phyloP scores from a whole-genome alignment of 92 coral and sea anemone genomes.

The Zoanthus solanderi region DNA sequence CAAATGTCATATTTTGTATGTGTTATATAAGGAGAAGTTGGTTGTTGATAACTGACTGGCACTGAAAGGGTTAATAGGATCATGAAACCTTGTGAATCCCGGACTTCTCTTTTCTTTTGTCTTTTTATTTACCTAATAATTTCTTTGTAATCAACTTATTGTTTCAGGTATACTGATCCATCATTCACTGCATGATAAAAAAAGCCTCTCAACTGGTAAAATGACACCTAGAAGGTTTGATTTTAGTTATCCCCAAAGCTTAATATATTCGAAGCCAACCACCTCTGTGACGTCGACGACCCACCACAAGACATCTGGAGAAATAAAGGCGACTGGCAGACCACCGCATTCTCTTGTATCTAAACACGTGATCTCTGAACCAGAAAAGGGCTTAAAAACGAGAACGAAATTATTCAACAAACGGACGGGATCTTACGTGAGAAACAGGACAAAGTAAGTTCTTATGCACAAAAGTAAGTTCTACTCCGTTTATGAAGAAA shows the following conservation, averaged over 20 bases:
- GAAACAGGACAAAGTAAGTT: conserved; percentile 17
- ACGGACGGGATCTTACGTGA: neutral
- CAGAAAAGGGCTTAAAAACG: neutral
- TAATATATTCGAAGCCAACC: neutral
- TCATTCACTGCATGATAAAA: neutral
- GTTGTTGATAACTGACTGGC: too few relatives aligned
- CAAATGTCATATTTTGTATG: too few relatives aligned
- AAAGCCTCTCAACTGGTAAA: neutral
- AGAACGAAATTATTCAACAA: neutral
- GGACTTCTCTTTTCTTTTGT: too few relatives aligned
- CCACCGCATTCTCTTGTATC: neutral
- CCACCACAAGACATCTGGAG: neutral
- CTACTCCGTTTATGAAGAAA: too few relatives aligned
- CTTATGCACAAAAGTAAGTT: neutral
- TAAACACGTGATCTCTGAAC: neutral
- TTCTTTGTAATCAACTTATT: neutral
- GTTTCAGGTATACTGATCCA: neutral
- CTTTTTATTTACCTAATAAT: too few relatives aligned
- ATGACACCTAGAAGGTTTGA: neutral
- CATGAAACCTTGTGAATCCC: too few relatives aligned
- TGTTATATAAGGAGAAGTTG: too few relatives aligned
- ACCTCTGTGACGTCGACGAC: neutral
- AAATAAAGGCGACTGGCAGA: neutral
- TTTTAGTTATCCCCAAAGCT: neutral
- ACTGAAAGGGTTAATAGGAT: too few relatives aligned